Evolutionary conservation across 1,140 invertebrate species (phyloP), one percentile per base, ranked within the genome.

Genomic region (Sitophilus oryzae): DNA sequence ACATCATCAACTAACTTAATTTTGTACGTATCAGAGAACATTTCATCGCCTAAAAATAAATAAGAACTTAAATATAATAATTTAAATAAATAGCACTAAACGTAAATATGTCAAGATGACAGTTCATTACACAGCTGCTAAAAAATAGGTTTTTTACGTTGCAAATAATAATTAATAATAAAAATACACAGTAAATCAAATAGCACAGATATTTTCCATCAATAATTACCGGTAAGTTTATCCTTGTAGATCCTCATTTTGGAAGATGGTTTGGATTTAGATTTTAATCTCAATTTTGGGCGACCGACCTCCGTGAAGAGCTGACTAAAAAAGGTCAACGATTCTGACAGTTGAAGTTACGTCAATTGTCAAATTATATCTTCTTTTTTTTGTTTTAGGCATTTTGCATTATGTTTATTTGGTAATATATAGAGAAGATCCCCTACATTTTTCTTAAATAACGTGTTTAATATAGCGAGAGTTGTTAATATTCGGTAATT

Each of bases 21-120:
- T 77, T 89, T 96, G 73, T 93, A 96, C n/a, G 90, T 89, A 75
- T 98, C 95, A 30, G 93, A 93, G 78, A 96, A 96, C 86, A 98
- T 93, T 77, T 98, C 95, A 74, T 98, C 94, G 65, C 91, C 92
- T 91, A 77, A 71, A 78, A 80, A 37, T 30, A 23, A 58, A 43
- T 14, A 54, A 42, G 14, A 30, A 38, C n/a, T n/a, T 5, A 42
- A 41, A 37, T 14, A 11, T 38, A 20, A 48, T 52, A 42, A 22
- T 23, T 54, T 42, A 20, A 22, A 37, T 41, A 38, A n/a, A n/a
- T 0, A 9, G 2, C 18, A 41, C 9, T 15, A 45, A 10, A 52
- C 10, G 18, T 42, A 42, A 14, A 45, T 37, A 46, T 38, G 22
- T 56, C 44, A 37, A 53, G 14, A 38, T 58, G 56, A 58, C 56